Evolutionary conservation across 2,888 invertebrate species (phyloP).

Genomic region (Macrosiphum euphorbiae): DNA sequence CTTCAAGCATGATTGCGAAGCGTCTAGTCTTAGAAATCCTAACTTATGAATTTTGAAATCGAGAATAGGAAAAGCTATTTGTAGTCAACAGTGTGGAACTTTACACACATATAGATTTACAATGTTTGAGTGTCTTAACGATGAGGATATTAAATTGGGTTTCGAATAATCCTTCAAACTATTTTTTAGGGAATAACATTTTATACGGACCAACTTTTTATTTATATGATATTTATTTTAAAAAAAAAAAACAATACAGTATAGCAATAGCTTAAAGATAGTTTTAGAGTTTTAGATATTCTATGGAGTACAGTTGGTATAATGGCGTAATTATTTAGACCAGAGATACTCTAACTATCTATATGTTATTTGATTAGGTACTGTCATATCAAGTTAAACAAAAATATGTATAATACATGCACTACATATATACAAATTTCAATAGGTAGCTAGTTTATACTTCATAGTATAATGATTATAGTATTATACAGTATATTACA

Average conservation of each 20-base stretch:
- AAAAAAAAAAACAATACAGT: no score
- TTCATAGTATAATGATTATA: no score
- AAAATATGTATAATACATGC: not conserved
- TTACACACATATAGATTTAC: not conserved
- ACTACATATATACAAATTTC: not conserved
- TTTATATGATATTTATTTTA: not conserved
- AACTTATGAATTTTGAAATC: not conserved
- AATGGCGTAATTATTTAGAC: not conserved
- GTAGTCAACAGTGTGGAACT: not conserved
- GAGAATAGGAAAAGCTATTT: no score
- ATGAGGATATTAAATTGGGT: not conserved
- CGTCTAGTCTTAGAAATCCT: not conserved
- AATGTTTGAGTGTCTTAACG: not conserved
- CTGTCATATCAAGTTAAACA: not conserved
- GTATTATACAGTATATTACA: not conserved
- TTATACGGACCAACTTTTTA: not conserved
- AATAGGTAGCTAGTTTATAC: not conserved
- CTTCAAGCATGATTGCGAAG: not conserved
- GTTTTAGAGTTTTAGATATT: not conserved
- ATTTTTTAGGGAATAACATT: not conserved
- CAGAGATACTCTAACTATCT: not conserved
- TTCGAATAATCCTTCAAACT: not conserved
- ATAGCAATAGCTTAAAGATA: not conserved
- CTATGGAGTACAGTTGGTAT: not conserved
- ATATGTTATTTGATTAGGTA: not conserved